Evolutionary conservation across 2,888 invertebrate species (phyloP).

Genomic region (Limnephilus lunatus): DNA sequence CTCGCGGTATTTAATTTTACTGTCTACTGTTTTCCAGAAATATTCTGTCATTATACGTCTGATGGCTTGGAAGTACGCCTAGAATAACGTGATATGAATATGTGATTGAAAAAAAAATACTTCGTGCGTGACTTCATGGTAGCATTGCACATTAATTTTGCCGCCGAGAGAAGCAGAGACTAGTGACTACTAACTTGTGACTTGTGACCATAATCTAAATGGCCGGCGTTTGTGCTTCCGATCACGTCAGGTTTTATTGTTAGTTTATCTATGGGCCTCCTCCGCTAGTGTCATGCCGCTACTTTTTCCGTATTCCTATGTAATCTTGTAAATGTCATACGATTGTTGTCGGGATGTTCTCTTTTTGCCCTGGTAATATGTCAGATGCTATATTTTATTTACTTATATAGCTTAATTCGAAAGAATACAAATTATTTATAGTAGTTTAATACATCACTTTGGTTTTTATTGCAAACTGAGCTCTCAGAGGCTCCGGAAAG

Average conservation of each 20-base stretch:
- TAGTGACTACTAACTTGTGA: not conserved
- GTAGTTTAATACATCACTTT: conserved; percentile 44
- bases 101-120: not conserved
- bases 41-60: not conserved
- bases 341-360: conserved; percentile 36
- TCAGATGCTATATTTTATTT: conserved; percentile 14
- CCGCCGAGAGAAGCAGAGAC: not conserved
- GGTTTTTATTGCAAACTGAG: not conserved
- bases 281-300: conserved; percentile 16
- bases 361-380: conserved; percentile 37
- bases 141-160: not conserved
- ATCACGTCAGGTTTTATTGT: not conserved
- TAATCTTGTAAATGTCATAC: conserved; percentile 20
- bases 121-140: not conserved
- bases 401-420: not conserved
- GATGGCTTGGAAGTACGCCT: not conserved
- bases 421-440: not conserved
- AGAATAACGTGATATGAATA: not conserved
- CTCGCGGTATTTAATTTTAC: not conserved
- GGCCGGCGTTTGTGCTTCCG: not conserved
- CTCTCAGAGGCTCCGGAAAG: conserved; percentile 43
- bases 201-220: not conserved
- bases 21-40: not conserved
- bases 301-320: not conserved
- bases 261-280: conserved; percentile 35